Percentiles rank a stretch among this genome's conserved stretches.
phyloP scores from a whole-genome alignment of 2,113 vertebrate genomes.

The Crotalus horridus region DNA sequence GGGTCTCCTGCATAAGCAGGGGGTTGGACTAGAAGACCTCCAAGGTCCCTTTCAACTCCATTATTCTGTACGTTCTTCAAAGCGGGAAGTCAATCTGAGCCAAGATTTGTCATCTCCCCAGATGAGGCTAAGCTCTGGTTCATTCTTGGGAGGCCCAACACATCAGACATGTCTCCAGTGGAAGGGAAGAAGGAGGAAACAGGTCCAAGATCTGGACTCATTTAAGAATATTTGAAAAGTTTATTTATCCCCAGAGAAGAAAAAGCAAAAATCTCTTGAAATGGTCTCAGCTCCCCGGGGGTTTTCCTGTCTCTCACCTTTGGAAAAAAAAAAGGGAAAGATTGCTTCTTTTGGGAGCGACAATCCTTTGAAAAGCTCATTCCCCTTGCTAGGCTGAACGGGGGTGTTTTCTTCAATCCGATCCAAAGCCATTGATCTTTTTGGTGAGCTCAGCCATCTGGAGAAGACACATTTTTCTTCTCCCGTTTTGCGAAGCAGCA shows the following conservation, averaged over 20 bases:
- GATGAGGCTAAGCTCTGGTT: too few relatives aligned
- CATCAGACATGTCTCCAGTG: background rate
- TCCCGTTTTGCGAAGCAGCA: conserved; percentile 12
- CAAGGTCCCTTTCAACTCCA: too few relatives aligned
- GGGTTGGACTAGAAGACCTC: too few relatives aligned
- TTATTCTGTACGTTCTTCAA: too few relatives aligned
- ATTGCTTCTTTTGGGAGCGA: background rate
- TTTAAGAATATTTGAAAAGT: background rate
- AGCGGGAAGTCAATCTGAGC: too few relatives aligned
- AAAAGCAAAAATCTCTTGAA: background rate
- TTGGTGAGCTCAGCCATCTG: background rate
- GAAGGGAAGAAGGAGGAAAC: too few relatives aligned
- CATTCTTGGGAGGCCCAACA: background rate
- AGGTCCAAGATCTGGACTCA: too few relatives aligned
- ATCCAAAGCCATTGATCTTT: background rate
- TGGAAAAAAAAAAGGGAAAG: too few relatives aligned
- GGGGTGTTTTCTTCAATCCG: background rate
- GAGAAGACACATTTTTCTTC: background rate
- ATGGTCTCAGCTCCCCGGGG: background rate
- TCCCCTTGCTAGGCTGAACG: too few relatives aligned
- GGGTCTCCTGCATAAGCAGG: too few relatives aligned
- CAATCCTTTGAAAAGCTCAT: background rate
- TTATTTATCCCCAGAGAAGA: background rate
- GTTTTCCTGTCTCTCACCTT: background rate
- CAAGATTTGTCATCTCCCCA: background rate